phyloP scores from a whole-genome alignment of 2,888 invertebrate species.

The Tridacna gigas region DNA sequence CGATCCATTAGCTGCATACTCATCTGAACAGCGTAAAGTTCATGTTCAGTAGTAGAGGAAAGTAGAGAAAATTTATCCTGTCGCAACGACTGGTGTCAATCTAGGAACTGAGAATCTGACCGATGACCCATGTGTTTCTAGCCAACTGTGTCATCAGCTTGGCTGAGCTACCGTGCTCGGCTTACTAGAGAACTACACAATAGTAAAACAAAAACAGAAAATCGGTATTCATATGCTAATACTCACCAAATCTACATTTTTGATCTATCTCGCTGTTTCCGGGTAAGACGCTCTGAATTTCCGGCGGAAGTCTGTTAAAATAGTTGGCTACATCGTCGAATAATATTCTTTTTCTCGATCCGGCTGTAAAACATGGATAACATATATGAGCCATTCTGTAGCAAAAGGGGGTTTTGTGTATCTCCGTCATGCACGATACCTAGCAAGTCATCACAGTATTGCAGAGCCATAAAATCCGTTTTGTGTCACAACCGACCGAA shows the following conservation, averaged over 20 bases:
- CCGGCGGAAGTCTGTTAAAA: slow-evolving; percentile 30
- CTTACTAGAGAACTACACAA: background rate
- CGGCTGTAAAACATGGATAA: background rate
- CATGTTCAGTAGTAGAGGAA: background rate
- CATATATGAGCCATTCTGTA: background rate
- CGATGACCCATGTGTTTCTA: background rate
- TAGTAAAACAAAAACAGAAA: background rate
- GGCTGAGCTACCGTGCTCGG: background rate
- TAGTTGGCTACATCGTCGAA: slow-evolving; percentile 27
- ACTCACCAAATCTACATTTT: slow-evolving; percentile 45
- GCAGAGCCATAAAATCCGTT: background rate
- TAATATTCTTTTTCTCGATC: slow-evolving; percentile 26
- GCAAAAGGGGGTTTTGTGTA: background rate
- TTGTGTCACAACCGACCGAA: no score
- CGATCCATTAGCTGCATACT: no score
- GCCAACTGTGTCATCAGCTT: background rate
- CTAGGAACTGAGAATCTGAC: background rate
- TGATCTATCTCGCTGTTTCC: slow-evolving; percentile 23
- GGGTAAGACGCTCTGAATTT: slow-evolving; percentile 31
- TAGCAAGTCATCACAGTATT: background rate
- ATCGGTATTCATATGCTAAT: background rate
- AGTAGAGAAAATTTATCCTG: background rate
- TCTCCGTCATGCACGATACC: background rate
- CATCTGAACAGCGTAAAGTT: no score
- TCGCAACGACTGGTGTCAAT: background rate